These are phyloP conservation scores for Dione juno DNA, from an alignment of 2,888 invertebrate species.

Conservation along the genomic window DNA sequence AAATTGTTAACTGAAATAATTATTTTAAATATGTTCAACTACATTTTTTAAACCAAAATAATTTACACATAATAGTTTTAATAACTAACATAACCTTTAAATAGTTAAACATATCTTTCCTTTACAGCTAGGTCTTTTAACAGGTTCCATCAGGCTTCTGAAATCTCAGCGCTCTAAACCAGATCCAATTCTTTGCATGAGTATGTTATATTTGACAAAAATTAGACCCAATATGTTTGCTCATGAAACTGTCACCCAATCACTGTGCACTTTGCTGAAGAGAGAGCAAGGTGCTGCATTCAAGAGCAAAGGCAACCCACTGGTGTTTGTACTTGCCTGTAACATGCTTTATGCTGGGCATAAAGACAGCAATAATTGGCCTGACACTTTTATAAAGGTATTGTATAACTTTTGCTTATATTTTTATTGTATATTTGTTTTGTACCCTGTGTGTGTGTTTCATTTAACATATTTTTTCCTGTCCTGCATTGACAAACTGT, in stretches of 20 bases:
- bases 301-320: conserved; percentile 91
- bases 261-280: conserved; percentile 91
- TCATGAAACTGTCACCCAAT: conserved; percentile 89
- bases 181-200: conserved; percentile 90
- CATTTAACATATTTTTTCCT: too few relatives aligned
- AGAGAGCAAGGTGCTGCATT: conserved; percentile 88
- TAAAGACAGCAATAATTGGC: conserved; percentile 93
- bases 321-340: conserved; percentile 91
- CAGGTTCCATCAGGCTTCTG: conserved; percentile 93
- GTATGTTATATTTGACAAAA: conserved; percentile 91
- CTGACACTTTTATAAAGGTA: conserved; percentile 95
- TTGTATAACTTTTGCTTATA: conserved; percentile 7
- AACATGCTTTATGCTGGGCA: conserved; percentile 93
- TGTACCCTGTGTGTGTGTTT: neutral
- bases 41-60: too few relatives aligned
- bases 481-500: too few relatives aligned
- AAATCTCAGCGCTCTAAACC: conserved; percentile 92
- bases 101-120: conserved; percentile 14
- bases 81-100: too few relatives aligned
- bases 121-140: conserved; percentile 88
- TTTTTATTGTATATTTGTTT: conserved; percentile 10
- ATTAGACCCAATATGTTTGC: conserved; percentile 90
- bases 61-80: too few relatives aligned
- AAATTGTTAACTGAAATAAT: too few relatives aligned
- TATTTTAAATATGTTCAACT: too few relatives aligned